Conservation (phyloP, 1,140 invertebrate species). For the Pseudomyrmex flavicornis region DNA sequence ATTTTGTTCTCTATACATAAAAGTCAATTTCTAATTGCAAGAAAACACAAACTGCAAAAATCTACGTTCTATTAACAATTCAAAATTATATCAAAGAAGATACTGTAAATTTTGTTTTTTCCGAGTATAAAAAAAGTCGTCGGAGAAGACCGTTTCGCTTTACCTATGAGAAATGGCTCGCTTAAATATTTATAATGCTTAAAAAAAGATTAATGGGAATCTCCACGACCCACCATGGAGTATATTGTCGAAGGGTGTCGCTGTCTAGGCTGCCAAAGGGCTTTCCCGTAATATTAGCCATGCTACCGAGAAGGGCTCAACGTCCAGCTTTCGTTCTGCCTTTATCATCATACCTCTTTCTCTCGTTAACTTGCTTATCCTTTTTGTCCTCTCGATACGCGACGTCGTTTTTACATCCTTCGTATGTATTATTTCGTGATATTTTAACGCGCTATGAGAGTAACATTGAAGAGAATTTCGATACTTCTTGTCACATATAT, state of each 20-base stretch:
- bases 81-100: slow-evolving; percentile 40
- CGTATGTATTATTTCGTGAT: too few relatives aligned
- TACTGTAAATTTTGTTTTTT: slow-evolving; percentile 28
- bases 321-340: slow-evolving; percentile 58
- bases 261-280: slow-evolving; percentile 70
- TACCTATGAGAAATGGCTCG: slow-evolving; percentile 74
- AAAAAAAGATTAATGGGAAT: slow-evolving; percentile 78
- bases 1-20: background rate
- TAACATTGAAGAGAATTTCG: background rate
- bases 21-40: slow-evolving; percentile 1
- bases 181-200: slow-evolving; percentile 79
- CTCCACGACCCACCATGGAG: slow-evolving; percentile 70
- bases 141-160: slow-evolving; percentile 57
- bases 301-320: slow-evolving; percentile 65
- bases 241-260: slow-evolving; percentile 69
- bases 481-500: background rate
- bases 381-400: slow-evolving; percentile 19
- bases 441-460: background rate
- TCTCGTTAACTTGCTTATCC: slow-evolving; percentile 51
- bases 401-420: slow-evolving; percentile 21
- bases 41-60: slow-evolving; percentile 4
- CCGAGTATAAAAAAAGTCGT: slow-evolving; percentile 30
- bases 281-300: slow-evolving; percentile 75
- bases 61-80: slow-evolving; percentile 37
- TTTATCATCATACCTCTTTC: slow-evolving; percentile 54